These are phyloP conservation scores for Solea senegalensis DNA, from an alignment of 2,113 vertebrate genomes.

Conservation along the genomic window DNA sequence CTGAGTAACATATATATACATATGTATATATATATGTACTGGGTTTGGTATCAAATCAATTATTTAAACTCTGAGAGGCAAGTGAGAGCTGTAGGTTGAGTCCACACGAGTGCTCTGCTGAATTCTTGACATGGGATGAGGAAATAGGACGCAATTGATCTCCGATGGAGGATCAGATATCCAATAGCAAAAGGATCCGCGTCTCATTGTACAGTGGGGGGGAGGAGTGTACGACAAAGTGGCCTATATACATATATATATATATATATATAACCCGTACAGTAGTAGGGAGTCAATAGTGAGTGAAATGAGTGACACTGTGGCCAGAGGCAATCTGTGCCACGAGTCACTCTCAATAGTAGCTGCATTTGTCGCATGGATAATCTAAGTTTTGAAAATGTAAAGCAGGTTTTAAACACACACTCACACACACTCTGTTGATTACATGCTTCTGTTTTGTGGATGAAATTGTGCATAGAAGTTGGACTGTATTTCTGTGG, in stretches of 20 bases:
- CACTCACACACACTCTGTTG: too few species aligned
- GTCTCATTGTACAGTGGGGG: conserved; percentile 46
- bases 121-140: conserved; percentile 50
- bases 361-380: conserved; percentile 41
- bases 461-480: too few species aligned
- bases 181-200: conserved; percentile 52
- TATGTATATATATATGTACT: too few species aligned
- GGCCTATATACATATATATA: conserved; percentile 35
- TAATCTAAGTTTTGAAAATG: conserved; percentile 29
- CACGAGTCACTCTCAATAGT: conserved; percentile 35
- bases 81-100: background rate
- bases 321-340: conserved; percentile 47
- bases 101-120: conserved; percentile 11
- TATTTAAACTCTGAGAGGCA: background rate
- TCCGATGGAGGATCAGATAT: conserved; percentile 55
- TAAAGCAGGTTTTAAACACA: conserved; percentile 8
- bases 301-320: conserved; percentile 49
- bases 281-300: conserved; percentile 57
- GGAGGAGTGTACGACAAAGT: conserved; percentile 60
- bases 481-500: too few species aligned
- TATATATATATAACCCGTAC: conserved; percentile 46
- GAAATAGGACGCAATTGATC: conserved; percentile 68
- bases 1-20: too few species aligned
- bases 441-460: too few species aligned
- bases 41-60: conserved; percentile 27